Conservation (phyloP, 2,888 invertebrate genomes). For the Macropis europaea region DNA sequence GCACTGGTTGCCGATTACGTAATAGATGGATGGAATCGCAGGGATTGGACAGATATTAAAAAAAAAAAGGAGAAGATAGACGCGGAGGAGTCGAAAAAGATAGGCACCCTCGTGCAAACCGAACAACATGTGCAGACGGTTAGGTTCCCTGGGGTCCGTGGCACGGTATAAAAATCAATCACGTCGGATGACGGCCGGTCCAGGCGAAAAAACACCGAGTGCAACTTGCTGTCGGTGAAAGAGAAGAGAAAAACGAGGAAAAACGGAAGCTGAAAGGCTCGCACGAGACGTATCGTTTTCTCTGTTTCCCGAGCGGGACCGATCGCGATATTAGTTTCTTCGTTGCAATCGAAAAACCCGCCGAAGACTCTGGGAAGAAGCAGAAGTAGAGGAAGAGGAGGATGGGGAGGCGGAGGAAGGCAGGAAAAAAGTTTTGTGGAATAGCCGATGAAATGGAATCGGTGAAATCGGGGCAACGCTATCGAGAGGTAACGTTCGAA, state of each 20-base stretch:
- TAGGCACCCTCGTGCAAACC: conserved; percentile 54
- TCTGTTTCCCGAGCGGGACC: neutral
- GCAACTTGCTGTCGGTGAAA: conserved; percentile 37
- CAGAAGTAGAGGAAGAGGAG: no score
- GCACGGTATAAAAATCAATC: conserved; percentile 74
- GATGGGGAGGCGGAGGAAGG: neutral
- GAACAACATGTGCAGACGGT: conserved; percentile 68
- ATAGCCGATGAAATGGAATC: conserved; percentile 27
- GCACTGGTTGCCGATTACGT: no score
- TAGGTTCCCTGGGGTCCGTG: conserved; percentile 54
- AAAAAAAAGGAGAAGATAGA: conserved; percentile 20
- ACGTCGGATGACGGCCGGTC: conserved; percentile 70
- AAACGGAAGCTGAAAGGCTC: conserved; percentile 23
- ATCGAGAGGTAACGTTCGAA: conserved; percentile 63
- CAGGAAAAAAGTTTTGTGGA: neutral
- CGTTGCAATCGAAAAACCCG: no score
- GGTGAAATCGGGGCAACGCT: conserved; percentile 63
- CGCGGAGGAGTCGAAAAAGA: conserved; percentile 53
- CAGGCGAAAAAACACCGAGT: conserved; percentile 49
- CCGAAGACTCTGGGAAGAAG: no score
- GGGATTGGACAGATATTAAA: conserved; percentile 58
- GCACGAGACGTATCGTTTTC: conserved; percentile 25
- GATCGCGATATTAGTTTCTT: no score
- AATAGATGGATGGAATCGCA: conserved; percentile 43
- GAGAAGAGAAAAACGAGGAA: neutral